Evolutionary conservation across 1,140 invertebrate species (phyloP).

Genomic region (Zaprionus inermis): DNA sequence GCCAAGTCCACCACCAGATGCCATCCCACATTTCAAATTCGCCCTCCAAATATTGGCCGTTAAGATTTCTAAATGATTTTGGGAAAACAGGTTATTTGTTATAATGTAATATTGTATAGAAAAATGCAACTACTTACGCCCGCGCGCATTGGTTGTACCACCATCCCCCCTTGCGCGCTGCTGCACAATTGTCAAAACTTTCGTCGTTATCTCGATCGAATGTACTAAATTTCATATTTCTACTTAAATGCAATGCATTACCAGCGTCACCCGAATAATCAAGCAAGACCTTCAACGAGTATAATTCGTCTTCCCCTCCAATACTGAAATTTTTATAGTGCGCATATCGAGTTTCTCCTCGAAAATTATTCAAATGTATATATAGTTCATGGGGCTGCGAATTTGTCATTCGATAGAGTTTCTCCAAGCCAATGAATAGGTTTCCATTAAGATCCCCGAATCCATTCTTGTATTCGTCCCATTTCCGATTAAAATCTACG

Average conservation of each 20-base stretch:
- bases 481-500: constrained; percentile 29
- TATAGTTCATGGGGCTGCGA: constrained; percentile 29
- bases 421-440: constrained; percentile 34
- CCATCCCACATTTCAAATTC: constrained; percentile 37
- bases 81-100: not conserved
- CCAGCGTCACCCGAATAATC: constrained; percentile 25
- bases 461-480: constrained; percentile 30
- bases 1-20: constrained; percentile 45
- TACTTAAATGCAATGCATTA: constrained; percentile 16
- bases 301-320: constrained; percentile 22
- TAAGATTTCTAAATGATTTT: constrained; percentile 30
- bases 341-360: constrained; percentile 11
- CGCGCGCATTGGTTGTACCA: constrained; percentile 41
- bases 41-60: constrained; percentile 24
- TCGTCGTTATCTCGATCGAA: constrained; percentile 42
- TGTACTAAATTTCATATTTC: constrained; percentile 40
- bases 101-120: not conserved
- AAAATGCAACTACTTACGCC: constrained; percentile 22
- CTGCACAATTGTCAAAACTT: constrained; percentile 28
- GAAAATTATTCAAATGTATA: constrained; percentile 27
- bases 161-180: constrained; percentile 23
- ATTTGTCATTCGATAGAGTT: constrained; percentile 29
- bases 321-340: constrained; percentile 32
- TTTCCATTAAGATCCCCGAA: constrained; percentile 29
- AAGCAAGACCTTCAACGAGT: constrained; percentile 13